Percentiles rank a stretch among this genome's conserved stretches.
Evolutionary conservation across 1,140 invertebrate species (phyloP).

Genomic region (Halesus radiatus): DNA sequence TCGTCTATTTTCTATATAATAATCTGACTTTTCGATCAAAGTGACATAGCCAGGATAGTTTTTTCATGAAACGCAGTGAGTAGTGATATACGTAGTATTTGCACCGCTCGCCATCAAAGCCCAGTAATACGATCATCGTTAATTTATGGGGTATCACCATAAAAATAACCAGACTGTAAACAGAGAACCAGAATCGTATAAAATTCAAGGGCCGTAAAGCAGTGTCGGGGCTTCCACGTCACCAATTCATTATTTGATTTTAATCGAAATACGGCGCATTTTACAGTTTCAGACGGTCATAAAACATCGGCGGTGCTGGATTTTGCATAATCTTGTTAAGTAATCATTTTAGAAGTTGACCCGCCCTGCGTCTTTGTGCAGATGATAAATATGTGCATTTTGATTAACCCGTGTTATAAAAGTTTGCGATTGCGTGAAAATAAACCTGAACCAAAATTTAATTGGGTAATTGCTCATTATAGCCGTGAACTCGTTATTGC

Average conservation of each 20-base stretch:
- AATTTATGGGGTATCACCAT: slow-evolving; percentile 48
- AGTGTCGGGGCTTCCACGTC: slow-evolving; percentile 41
- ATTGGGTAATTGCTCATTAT: too few species aligned
- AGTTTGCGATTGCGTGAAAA: too few species aligned
- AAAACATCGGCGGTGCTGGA: slow-evolving; percentile 3
- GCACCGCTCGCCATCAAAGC: slow-evolving; percentile 14
- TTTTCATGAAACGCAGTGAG: too few species aligned
- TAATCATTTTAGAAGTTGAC: too few species aligned
- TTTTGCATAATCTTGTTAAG: not conserved
- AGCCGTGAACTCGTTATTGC: too few species aligned
- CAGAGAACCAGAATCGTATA: slow-evolving; percentile 43
- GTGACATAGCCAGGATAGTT: too few species aligned
- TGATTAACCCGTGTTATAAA: too few species aligned
- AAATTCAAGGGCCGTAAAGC: slow-evolving; percentile 43
- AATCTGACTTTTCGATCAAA: too few species aligned
- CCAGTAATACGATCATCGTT: slow-evolving; percentile 46
- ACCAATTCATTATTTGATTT: slow-evolving; percentile 29
- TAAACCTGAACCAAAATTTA: too few species aligned
- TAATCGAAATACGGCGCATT: slow-evolving; percentile 2
- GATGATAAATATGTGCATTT: too few species aligned
- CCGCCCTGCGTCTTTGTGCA: too few species aligned
- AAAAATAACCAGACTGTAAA: slow-evolving; percentile 52
- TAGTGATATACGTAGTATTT: not conserved
- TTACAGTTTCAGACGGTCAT: not conserved
- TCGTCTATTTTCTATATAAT: too few species aligned